Conservation (phyloP, 2,113 vertebrate genomes). For the Pollimyrus isidori region DNA sequence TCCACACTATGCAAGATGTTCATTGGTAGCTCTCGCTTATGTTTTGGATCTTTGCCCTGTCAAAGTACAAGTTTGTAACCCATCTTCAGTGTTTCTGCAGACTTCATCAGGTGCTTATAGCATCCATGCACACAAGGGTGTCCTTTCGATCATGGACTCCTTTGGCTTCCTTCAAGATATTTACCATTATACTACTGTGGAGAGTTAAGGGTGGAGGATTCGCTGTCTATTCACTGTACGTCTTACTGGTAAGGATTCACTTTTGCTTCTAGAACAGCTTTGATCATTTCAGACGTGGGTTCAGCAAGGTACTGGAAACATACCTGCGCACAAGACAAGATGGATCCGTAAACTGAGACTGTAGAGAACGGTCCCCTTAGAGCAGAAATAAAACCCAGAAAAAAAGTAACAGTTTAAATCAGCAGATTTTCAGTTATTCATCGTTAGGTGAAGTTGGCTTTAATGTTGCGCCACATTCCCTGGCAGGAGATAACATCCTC, state of each 20-base stretch:
- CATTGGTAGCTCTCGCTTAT: background rate
- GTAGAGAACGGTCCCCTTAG: background rate
- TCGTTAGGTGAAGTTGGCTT: too few relatives aligned
- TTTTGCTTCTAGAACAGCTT: background rate
- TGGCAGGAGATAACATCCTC: too few relatives aligned
- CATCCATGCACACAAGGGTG: too few relatives aligned
- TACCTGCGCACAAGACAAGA: background rate
- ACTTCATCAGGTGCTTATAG: background rate
- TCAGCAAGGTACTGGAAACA: background rate
- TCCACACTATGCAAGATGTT: background rate
- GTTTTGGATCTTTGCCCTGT: background rate
- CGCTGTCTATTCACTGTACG: background rate
- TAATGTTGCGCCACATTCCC: too few relatives aligned
- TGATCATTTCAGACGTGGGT: background rate
- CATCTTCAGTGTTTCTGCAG: background rate
- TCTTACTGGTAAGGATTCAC: background rate
- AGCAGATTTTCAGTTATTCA: too few relatives aligned
- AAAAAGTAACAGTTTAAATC: background rate
- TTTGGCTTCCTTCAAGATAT: too few relatives aligned
- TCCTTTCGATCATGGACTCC: too few relatives aligned
- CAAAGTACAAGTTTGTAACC: background rate
- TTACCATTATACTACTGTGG: too few relatives aligned
- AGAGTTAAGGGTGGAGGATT: background rate
- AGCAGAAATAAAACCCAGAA: background rate
- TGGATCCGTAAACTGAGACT: background rate